Percentiles rank a stretch among this genome's conserved stretches.
phyloP scores from a whole-genome alignment of 2,888 invertebrate genomes.

The Folsomia manolachei region DNA sequence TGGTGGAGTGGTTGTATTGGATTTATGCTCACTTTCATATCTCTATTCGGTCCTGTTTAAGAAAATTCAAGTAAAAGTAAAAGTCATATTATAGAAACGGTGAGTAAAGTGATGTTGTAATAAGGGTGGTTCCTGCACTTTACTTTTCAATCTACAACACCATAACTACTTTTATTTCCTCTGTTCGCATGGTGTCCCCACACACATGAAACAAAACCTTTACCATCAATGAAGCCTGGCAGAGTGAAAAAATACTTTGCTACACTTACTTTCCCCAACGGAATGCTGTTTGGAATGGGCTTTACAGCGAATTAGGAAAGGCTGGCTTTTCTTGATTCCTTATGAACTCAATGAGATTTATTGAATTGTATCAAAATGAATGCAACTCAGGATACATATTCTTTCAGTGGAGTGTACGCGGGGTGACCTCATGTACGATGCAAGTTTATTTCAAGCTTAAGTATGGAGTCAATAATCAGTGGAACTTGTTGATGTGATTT shows the following conservation, averaged over 20 bases:
- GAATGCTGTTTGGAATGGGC: no score
- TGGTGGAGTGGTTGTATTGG: no score
- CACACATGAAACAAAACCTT: no score
- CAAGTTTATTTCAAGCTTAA: neutral
- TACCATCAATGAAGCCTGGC: no score
- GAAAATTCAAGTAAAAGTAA: neutral
- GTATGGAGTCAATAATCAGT: neutral
- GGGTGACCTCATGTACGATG: neutral
- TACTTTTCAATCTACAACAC: neutral
- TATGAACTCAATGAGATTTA: neutral
- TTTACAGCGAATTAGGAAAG: no score
- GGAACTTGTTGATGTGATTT: neutral
- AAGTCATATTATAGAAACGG: neutral
- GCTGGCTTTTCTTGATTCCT: neutral
- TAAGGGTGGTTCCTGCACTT: neutral
- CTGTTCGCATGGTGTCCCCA: no score
- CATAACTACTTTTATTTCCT: neutral
- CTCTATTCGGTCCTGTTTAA: neutral
- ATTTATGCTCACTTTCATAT: no score
- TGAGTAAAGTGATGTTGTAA: neutral
- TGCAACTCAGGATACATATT: neutral
- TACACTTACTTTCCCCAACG: no score
- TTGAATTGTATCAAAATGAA: neutral
- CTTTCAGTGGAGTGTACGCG: neutral
- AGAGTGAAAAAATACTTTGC: no score